Percentiles rank a stretch among this genome's conserved stretches.
Conservation (phyloP, 2,888 invertebrate species). For the Andrena bucephala region DNA sequence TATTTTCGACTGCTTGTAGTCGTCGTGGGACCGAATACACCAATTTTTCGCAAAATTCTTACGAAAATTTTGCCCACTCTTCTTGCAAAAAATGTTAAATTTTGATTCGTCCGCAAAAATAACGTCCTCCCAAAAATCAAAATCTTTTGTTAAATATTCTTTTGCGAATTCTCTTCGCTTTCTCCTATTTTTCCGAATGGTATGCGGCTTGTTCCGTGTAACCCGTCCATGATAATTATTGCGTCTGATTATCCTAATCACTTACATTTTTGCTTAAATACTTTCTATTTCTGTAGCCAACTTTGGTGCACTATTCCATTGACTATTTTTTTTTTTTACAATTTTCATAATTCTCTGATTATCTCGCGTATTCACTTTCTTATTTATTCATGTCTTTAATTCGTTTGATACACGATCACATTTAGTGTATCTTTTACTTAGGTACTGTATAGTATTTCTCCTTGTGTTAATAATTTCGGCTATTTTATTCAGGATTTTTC, state of each 20-base stretch:
- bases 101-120: constrained; percentile 12
- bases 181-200: background rate
- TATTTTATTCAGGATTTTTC: too few species aligned
- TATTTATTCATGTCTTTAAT: too few species aligned
- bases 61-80: too few species aligned
- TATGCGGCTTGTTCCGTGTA: constrained; percentile 20
- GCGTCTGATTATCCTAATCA: too few species aligned
- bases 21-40: too few species aligned
- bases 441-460: too few species aligned
- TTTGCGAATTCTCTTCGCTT: constrained; percentile 7
- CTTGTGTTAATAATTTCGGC: too few species aligned
- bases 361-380: background rate
- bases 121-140: background rate
- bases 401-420: too few species aligned
- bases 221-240: background rate
- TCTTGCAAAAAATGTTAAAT: background rate
- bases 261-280: constrained; percentile 5
- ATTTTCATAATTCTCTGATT: constrained; percentile 6
- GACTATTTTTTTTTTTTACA: background rate
- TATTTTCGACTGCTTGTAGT: too few species aligned
- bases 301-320: constrained; percentile 24
- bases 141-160: background rate
- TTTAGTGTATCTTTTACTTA: too few species aligned
- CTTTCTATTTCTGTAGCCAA: constrained; percentile 4
- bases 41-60: too few species aligned